These are phyloP conservation scores for Microtus montanus DNA, from an alignment of 2,113 vertebrate genomes.

Conservation along the genomic window DNA sequence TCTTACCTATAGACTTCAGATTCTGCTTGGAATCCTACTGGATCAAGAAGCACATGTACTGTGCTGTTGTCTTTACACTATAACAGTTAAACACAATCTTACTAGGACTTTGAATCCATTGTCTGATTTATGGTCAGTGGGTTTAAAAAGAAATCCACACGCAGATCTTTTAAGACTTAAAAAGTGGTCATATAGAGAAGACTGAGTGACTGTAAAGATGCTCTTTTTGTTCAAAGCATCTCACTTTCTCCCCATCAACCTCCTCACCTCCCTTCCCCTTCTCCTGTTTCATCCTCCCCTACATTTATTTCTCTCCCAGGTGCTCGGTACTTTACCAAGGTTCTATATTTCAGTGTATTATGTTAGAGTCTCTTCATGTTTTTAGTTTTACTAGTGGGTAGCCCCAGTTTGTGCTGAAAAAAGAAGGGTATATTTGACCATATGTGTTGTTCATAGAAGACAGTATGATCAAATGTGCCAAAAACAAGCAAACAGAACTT, in stretches of 20 bases:
- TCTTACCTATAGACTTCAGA: slow-evolving; percentile 73
- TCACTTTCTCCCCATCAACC: slow-evolving; percentile 72
- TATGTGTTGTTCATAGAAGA: slow-evolving; percentile 87
- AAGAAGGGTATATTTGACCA: slow-evolving; percentile 87
- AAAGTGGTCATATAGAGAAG: slow-evolving; percentile 80
- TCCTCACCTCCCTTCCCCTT: slow-evolving; percentile 35
- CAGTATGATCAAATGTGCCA: slow-evolving; percentile 91
- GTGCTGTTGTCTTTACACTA: slow-evolving; percentile 75
- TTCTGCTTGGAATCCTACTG: slow-evolving; percentile 83
- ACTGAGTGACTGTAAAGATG: slow-evolving; percentile 86
- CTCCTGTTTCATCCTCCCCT: slow-evolving; percentile 58
- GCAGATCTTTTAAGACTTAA: slow-evolving; percentile 83
- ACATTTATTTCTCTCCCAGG: slow-evolving; percentile 70
- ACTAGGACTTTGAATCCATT: slow-evolving; percentile 81
- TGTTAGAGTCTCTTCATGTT: slow-evolving; percentile 78
- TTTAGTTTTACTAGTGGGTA: slow-evolving; percentile 80
- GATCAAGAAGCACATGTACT: slow-evolving; percentile 71
- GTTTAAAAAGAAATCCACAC: slow-evolving; percentile 75
- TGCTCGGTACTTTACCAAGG: slow-evolving; percentile 87
- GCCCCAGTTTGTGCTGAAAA: slow-evolving; percentile 81
- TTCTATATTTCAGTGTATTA: slow-evolving; percentile 86
- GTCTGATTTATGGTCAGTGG: slow-evolving; percentile 82
- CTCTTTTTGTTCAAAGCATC: slow-evolving; percentile 72
- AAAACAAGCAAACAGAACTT: slow-evolving; percentile 81
- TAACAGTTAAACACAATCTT: slow-evolving; percentile 78